A percentile compares a stretch with the other conserved stretches of the same genome.
phyloP scores from a whole-genome alignment of 2,113 vertebrate species.

The Stegastes partitus region DNA sequence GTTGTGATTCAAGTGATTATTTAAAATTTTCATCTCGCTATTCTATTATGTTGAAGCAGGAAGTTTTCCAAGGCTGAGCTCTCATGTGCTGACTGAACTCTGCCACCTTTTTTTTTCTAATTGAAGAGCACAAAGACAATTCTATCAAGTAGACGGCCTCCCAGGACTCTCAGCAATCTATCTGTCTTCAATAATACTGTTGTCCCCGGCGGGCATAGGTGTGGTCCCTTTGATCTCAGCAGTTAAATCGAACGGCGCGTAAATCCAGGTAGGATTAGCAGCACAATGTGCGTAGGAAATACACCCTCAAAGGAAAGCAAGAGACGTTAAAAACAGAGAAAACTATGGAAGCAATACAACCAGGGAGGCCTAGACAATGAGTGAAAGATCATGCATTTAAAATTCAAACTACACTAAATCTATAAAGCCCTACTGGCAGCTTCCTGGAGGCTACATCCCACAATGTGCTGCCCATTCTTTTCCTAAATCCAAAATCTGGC shows the following conservation, averaged over 20 bases:
- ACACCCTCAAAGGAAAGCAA: slow-evolving; percentile 2
- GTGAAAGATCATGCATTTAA: slow-evolving; percentile 30
- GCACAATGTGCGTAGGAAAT: slow-evolving; percentile 1
- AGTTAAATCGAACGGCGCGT: slow-evolving; percentile 28
- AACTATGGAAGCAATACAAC: slow-evolving; percentile 15
- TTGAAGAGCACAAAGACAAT: slow-evolving; percentile 44
- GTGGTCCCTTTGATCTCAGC: slow-evolving; percentile 35
- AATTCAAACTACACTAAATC: slow-evolving; percentile 19
- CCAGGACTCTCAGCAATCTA: slow-evolving; percentile 32
- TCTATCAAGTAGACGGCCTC: slow-evolving; percentile 39
- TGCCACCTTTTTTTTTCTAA: slow-evolving; percentile 30
- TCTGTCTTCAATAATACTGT: slow-evolving; percentile 56
- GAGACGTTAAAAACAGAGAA: slow-evolving; percentile 15
- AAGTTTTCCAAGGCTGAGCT: slow-evolving; percentile 18
- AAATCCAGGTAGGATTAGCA: slow-evolving; percentile 39
- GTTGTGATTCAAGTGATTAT: slow-evolving; percentile 25
- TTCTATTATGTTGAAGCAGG: slow-evolving; percentile 15
- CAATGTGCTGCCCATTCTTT: background rate
- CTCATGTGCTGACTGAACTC: slow-evolving; percentile 21
- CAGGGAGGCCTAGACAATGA: slow-evolving; percentile 4
- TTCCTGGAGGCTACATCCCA: slow-evolving; percentile 2
- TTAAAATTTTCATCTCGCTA: slow-evolving; percentile 17
- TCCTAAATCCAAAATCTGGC: background rate
- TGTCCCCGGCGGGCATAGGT: slow-evolving; percentile 21
- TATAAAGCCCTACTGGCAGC: background rate